Evolutionary conservation across 2,113 vertebrate genomes (phyloP).

Genomic region (Mohoua ochrocephala): DNA sequence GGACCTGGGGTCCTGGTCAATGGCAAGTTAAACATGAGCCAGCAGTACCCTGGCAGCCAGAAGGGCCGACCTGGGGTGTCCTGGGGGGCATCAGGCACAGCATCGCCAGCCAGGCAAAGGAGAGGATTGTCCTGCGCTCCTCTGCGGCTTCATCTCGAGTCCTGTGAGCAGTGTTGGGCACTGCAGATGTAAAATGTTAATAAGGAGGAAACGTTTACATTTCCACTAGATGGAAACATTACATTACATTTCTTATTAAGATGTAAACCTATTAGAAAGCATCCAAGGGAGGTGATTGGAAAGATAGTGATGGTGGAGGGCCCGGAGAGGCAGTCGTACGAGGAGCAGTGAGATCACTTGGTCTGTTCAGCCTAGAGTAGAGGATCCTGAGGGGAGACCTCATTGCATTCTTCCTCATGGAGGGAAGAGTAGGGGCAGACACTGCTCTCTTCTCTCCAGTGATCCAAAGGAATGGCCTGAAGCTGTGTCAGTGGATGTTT

Average conservation of each 20-base stretch:
- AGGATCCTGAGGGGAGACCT: background rate
- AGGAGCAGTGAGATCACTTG: background rate
- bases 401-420: background rate
- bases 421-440: background rate
- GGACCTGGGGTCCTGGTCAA: accelerated
- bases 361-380: background rate
- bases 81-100: background rate
- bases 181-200: too few relatives aligned
- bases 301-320: background rate
- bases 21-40: background rate
- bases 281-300: background rate
- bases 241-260: too few relatives aligned
- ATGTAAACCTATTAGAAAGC: background rate
- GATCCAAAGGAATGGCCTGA: background rate
- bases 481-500: background rate
- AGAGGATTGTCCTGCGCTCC: accelerated
- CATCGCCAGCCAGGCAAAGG: accelerated
- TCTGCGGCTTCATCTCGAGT: accelerated
- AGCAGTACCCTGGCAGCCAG: background rate
- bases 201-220: too few relatives aligned
- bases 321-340: accelerated
- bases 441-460: too few relatives aligned
- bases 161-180: background rate
- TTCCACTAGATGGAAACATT: too few relatives aligned
- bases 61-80: background rate